Evolutionary conservation across 37 sponge, comb jelly and placozoan genomes (phyloP).

Genomic region (Ephydatia muelleri): DNA sequence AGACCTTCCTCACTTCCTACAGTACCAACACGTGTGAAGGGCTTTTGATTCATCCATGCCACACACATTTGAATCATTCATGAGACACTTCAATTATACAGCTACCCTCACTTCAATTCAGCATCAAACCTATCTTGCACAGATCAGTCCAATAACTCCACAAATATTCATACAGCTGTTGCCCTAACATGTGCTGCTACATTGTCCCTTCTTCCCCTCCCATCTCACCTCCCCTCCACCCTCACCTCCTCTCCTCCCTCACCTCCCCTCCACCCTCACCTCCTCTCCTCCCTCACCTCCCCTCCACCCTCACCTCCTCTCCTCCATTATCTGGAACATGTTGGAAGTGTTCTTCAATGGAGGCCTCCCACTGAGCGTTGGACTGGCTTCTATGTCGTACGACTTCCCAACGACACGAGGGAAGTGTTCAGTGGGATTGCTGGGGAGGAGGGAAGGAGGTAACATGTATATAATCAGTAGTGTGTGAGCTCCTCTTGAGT

Average conservation of each 20-base stretch:
- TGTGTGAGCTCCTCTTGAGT: too few relatives aligned
- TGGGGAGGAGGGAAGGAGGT: neutral
- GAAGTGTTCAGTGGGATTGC: constrained; percentile 45
- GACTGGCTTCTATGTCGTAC: constrained; percentile 64
- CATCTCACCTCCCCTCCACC: neutral
- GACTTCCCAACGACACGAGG: constrained; percentile 52
- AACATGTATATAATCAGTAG: too few relatives aligned
- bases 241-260: constrained; percentile 1
- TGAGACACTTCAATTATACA: too few relatives aligned
- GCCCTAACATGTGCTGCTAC: neutral
- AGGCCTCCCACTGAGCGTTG: constrained; percentile 53
- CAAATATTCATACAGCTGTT: neutral
- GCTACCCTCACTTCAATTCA: too few relatives aligned
- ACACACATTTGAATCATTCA: too few relatives aligned
- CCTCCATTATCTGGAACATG: constrained; percentile 46
- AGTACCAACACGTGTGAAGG: too few relatives aligned
- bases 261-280: neutral
- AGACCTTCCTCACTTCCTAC: too few relatives aligned
- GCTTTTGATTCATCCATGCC: too few relatives aligned
- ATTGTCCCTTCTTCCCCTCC: neutral
- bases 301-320: neutral
- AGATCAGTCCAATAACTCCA: too few relatives aligned
- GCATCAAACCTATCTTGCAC: too few relatives aligned
- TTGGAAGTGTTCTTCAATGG: constrained; percentile 53
- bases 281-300: neutral